Conservation (phyloP, 2,113 vertebrate species). For the Xiphophorus maculatus region DNA sequence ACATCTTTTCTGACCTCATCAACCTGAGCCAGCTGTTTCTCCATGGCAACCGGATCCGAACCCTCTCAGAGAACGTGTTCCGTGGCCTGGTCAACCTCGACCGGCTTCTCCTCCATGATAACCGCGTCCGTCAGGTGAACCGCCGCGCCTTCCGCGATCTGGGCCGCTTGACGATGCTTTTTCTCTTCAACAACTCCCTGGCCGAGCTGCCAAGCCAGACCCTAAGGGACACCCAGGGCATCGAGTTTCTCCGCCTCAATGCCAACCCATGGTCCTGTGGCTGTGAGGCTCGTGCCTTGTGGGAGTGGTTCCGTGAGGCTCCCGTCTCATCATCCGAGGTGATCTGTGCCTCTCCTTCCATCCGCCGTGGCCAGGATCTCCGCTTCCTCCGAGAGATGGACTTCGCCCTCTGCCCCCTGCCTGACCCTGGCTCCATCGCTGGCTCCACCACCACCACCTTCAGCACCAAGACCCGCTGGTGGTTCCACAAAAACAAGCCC, state of each 20-base stretch:
- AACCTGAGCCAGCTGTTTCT: constrained; percentile 97
- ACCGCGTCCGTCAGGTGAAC: constrained; percentile 90
- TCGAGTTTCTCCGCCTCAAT: constrained; percentile 95
- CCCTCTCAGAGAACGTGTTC: constrained; percentile 91
- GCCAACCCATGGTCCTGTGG: constrained; percentile 98
- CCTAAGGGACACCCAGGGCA: constrained; percentile 87
- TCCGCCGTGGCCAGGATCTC: constrained; percentile 87
- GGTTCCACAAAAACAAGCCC: constrained; percentile 88
- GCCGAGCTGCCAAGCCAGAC: constrained; percentile 88
- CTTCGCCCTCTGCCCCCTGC: constrained; percentile 87
- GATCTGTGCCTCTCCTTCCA: constrained; percentile 86
- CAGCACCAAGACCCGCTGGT: constrained; percentile 87
- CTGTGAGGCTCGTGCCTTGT: constrained; percentile 90
- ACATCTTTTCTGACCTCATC: constrained; percentile 94
- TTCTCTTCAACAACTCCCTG: constrained; percentile 97
- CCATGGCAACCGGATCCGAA: constrained; percentile 93
- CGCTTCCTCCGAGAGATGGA: constrained; percentile 89
- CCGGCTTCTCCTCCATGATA: constrained; percentile 94
- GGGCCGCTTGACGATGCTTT: constrained; percentile 93
- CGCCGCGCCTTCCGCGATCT: constrained; percentile 89
- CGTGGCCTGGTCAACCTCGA: constrained; percentile 91
- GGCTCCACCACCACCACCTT: constrained; percentile 85
- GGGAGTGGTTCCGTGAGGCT: constrained; percentile 91
- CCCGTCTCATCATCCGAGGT: constrained; percentile 91
- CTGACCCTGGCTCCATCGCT: constrained; percentile 82